A percentile compares a stretch with the other conserved stretches of the same genome.
Evolutionary conservation across 2,113 vertebrate genomes (phyloP).

Genomic region (Gavialis gangeticus): DNA sequence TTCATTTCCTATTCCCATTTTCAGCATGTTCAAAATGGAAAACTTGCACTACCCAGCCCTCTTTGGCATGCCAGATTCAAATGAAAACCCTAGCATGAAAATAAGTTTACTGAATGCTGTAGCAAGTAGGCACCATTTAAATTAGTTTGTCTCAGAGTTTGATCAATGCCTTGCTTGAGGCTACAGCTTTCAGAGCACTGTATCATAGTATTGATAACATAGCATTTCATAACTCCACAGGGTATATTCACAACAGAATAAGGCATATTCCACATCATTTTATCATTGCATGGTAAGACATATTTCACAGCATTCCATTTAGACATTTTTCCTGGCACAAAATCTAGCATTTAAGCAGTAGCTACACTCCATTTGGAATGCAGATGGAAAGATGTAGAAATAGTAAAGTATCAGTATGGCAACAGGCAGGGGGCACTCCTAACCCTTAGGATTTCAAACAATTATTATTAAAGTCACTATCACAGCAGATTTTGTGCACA

Average conservation of each 20-base stretch:
- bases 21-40: neutral
- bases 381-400: neutral
- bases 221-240: neutral
- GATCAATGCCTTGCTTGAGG: neutral
- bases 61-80: rapidly evolving
- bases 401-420: neutral
- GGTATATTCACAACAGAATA: neutral
- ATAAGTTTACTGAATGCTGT: neutral
- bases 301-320: neutral
- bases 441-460: neutral
- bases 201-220: neutral
- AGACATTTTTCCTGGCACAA: neutral
- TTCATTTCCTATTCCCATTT: neutral
- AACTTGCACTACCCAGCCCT: neutral
- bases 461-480: neutral
- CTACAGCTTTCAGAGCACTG: neutral
- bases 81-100: neutral
- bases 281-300: neutral
- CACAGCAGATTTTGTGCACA: neutral
- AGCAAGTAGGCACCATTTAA: neutral
- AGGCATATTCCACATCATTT: neutral
- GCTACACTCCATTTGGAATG: neutral
- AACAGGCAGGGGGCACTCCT: neutral
- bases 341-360: neutral
- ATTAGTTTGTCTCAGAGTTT: neutral